phyloP scores from a whole-genome alignment of 2,888 invertebrate genomes.

The Papilio demoleus region DNA sequence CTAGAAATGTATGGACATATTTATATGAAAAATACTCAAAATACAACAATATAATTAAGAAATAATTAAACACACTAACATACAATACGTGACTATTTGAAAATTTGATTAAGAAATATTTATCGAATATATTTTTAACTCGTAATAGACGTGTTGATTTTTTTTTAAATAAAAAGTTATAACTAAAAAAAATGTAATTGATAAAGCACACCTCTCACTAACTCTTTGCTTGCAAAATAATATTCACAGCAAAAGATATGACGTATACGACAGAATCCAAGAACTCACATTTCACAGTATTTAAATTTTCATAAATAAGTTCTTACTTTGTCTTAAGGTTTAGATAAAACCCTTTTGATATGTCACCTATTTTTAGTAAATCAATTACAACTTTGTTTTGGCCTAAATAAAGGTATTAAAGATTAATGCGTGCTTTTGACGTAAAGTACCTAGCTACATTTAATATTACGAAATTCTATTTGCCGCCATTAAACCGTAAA shows the following conservation, averaged over 20 bases:
- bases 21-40: not conserved
- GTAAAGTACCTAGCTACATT: not conserved
- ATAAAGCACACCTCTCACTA: not conserved
- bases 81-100: not conserved
- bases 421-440: too few relatives aligned
- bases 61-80: conserved; percentile 1
- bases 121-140: not conserved
- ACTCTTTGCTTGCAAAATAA: too few relatives aligned
- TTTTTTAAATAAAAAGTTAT: not conserved
- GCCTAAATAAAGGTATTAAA: too few relatives aligned
- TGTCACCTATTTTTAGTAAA: too few relatives aligned
- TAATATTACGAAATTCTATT: conserved; percentile 14
- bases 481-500: not conserved
- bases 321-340: too few relatives aligned
- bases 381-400: too few relatives aligned
- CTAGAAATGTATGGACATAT: not conserved
- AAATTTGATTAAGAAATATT: not conserved
- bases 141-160: not conserved
- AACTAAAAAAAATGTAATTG: conserved; percentile 37
- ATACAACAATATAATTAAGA: not conserved
- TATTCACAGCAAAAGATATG: too few relatives aligned
- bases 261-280: too few relatives aligned
- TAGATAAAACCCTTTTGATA: too few relatives aligned
- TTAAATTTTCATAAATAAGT: too few relatives aligned
- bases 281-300: too few relatives aligned